phyloP scores from a whole-genome alignment of 2,888 invertebrate species.

The Drosophila rubida region DNA sequence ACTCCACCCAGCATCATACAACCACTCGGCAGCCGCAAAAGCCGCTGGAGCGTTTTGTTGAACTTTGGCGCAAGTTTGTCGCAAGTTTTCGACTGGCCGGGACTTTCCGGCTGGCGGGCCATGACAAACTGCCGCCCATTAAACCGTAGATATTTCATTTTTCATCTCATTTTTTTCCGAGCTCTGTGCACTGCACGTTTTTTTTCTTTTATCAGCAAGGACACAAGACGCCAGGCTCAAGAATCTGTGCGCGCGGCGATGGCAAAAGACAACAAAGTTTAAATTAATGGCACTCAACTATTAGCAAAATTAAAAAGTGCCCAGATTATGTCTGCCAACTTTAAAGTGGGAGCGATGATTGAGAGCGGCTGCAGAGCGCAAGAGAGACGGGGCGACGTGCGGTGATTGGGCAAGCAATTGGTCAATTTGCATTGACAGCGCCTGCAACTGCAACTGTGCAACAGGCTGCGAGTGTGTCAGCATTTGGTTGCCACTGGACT shows the following conservation, averaged over 20 bases:
- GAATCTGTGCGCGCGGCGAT: constrained; percentile 44
- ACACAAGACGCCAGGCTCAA: constrained; percentile 13
- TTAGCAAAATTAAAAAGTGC: constrained; percentile 77
- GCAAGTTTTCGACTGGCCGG: constrained; percentile 53
- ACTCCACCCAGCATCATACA: neutral
- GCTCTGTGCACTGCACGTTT: constrained; percentile 8
- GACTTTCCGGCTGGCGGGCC: constrained; percentile 67
- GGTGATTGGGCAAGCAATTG: constrained; percentile 21
- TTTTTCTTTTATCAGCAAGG: constrained; percentile 35
- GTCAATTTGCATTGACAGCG: constrained; percentile 51
- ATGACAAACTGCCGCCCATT: constrained; percentile 77
- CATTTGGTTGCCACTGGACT: neutral
- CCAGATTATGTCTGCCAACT: constrained; percentile 66
- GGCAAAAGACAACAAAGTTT: constrained; percentile 71
- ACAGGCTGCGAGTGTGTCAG: constrained; percentile 45
- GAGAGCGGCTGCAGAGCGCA: neutral
- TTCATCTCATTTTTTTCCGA: constrained; percentile 40
- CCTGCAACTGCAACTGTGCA: constrained; percentile 48
- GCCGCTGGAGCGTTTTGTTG: constrained; percentile 72
- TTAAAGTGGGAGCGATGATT: constrained; percentile 6
- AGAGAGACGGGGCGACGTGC: neutral
- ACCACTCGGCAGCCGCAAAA: constrained; percentile 36
- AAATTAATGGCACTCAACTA: constrained; percentile 80
- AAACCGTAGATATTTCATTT: constrained; percentile 76
- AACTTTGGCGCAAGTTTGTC: constrained; percentile 73